These are phyloP conservation scores for Ictalurus furcatus DNA, from an alignment of 2,113 vertebrate species.

Conservation along the genomic window DNA sequence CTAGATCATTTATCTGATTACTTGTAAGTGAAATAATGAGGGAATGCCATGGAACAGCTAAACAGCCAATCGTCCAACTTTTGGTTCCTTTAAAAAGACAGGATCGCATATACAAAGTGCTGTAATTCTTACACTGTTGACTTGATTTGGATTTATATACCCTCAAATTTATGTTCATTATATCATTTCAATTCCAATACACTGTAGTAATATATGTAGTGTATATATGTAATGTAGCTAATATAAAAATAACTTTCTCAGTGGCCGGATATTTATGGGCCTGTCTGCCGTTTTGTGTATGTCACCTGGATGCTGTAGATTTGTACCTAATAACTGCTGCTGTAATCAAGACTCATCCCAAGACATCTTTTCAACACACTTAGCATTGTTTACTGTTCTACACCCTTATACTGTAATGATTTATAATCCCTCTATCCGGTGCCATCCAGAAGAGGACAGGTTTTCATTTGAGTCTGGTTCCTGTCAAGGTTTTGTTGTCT, in stretches of 20 bases:
- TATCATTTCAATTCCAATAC: background rate
- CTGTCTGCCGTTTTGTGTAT: background rate
- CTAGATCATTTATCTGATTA: background rate
- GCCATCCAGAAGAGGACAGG: background rate
- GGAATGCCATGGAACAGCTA: background rate
- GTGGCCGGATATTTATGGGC: no score
- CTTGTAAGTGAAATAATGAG: background rate
- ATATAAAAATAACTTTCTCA: no score
- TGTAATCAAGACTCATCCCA: background rate
- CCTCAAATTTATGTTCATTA: background rate
- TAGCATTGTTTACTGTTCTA: background rate
- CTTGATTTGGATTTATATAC: background rate
- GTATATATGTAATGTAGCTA: no score
- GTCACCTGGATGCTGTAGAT: background rate
- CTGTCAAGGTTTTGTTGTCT: background rate
- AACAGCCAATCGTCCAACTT: background rate
- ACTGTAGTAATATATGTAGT: no score
- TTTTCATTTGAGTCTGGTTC: background rate
- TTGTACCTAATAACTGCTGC: background rate
- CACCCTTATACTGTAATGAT: background rate
- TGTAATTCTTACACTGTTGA: no score
- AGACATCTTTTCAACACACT: background rate
- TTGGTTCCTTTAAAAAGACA: no score
- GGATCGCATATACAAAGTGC: no score
- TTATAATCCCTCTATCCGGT: background rate